Base-by-base conservation (phyloP, 1,140 invertebrate species). In the Brachionus sp. region DNA sequence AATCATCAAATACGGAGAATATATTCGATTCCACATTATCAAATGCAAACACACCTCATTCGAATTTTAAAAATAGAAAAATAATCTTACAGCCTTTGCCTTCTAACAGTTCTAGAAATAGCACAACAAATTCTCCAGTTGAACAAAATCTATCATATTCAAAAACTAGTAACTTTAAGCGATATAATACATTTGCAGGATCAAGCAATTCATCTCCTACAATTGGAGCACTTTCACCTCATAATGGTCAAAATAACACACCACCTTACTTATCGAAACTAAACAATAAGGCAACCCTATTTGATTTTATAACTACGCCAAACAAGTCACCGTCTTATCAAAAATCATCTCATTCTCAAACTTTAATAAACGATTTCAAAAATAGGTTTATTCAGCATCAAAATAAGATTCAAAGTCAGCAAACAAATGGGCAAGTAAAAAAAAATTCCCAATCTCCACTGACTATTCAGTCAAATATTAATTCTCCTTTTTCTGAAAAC, bases 221-320 rank as follows among this genome's bases (percentile, higher is more conserved):
- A 16, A 33, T 33, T 16, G 66, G 66, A 4, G 39, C 19, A n/a
- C 7, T 62, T 78, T 78, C 75, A 16, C 44, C 44, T 19, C 53
- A 42, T 25, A 53, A 57, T n/a, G 12, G 37, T 10, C 39, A 23
- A 19, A 78, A 78, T 13, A 78, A 78, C 29, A 78, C 75, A 39
- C 75, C 75, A 16, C 23, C 50, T 6, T 62, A 80, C 42, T 62
- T 53, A n/a, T 42, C 77, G 0, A 80, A 80, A 80, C 12, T 44
- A 46, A 75, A 23, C 23, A 75, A 44, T 25, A 75, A 75, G 13
- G 16, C 77, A 37, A 80, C 77, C 12, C 10, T 80, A 6, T 80
- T 80, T 66, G 77, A 80, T 44, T 80, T 29, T 62, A 80, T 80
- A 13, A 42, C 77, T 35, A 62, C 77, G 3, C 77, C 77, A 13